These are phyloP conservation scores for Shinisaurus crocodilurus DNA, from an alignment of 2,113 vertebrate genomes.

Conservation along the genomic window DNA sequence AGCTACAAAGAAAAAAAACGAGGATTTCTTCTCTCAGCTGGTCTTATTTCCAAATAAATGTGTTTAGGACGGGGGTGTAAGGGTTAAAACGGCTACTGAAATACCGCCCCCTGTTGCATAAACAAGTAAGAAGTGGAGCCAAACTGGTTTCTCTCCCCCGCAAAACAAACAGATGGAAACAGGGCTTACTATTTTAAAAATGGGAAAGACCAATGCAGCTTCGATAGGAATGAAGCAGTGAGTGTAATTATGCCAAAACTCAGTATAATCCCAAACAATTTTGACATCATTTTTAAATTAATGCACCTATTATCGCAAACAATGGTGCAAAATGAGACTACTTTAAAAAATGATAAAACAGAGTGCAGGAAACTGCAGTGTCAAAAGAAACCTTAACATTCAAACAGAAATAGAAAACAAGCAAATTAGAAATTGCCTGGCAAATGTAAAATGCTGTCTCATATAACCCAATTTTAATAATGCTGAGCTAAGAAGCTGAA, in stretches of 20 bases:
- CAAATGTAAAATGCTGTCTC: neutral
- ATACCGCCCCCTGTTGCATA: neutral
- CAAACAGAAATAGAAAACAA: slow-evolving; percentile 42
- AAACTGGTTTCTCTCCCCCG: slow-evolving; percentile 1
- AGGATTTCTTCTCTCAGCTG: neutral
- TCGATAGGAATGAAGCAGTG: neutral
- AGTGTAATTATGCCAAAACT: neutral
- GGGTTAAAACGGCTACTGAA: neutral
- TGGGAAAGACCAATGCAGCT: neutral
- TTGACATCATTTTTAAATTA: slow-evolving; percentile 1
- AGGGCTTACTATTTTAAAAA: neutral
- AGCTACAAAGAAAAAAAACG: neutral
- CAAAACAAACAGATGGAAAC: neutral
- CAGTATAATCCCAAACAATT: neutral
- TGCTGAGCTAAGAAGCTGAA: slow-evolving; percentile 11
- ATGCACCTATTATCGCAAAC: neutral
- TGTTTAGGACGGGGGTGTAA: neutral
- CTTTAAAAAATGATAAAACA: slow-evolving; percentile 1
- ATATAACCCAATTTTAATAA: slow-evolving; percentile 34
- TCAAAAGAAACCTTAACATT: slow-evolving; percentile 32
- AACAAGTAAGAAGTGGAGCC: neutral
- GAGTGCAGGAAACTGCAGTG: slow-evolving; percentile 27
- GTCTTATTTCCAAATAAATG: neutral
- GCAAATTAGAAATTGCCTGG: slow-evolving; percentile 34
- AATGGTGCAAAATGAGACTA: neutral